Evolutionary conservation across 2,797 vertebrate genomes (phyloP).

Genomic region (Sebastes hubbsi): DNA sequence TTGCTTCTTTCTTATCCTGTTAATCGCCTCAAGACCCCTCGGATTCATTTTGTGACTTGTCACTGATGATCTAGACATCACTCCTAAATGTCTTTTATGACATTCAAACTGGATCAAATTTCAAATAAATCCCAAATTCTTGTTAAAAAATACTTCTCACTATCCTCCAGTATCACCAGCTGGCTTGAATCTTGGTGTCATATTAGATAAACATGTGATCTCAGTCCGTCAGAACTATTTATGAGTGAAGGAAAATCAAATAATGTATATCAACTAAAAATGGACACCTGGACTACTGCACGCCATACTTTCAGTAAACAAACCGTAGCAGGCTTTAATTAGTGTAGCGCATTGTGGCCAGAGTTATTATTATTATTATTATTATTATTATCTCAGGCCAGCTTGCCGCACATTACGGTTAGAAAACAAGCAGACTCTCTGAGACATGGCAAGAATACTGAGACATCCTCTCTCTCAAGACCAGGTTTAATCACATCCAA

Average conservation of each 20-base stretch:
- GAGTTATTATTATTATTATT: slow-evolving; percentile 28
- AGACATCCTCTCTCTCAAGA: slow-evolving; percentile 53
- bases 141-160: background rate
- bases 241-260: background rate
- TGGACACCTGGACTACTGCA: background rate
- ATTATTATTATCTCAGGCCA: slow-evolving; percentile 15
- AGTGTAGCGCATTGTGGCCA: background rate
- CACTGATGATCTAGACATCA: background rate
- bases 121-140: background rate
- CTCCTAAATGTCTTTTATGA: background rate
- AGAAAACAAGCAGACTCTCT: slow-evolving; percentile 47
- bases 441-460: slow-evolving; percentile 41
- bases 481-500: slow-evolving; percentile 46
- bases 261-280: background rate
- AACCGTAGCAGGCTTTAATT: slow-evolving; percentile 5
- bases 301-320: slow-evolving; percentile 3
- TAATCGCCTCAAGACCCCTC: background rate
- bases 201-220: background rate
- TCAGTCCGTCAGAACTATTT: background rate
- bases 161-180: background rate
- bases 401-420: slow-evolving; percentile 17
- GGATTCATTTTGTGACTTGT: background rate
- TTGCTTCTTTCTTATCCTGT: background rate
- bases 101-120: background rate
- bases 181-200: background rate